phyloP scores from a whole-genome alignment of 2,797 vertebrate species.

The Rhinogobio ventralis region DNA sequence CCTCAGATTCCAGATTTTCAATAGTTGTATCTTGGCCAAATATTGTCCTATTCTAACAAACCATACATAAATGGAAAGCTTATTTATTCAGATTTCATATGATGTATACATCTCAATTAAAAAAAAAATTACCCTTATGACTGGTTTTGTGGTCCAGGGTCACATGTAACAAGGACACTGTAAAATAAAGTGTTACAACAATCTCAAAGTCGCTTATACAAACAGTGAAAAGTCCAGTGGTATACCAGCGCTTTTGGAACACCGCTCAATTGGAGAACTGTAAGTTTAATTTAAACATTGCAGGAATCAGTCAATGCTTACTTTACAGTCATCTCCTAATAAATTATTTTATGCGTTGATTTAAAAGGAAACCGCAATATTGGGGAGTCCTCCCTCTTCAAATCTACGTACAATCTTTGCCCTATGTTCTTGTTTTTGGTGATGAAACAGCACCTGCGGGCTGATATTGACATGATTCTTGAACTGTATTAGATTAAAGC shows the following conservation, averaged over 20 bases:
- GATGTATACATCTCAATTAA: no score
- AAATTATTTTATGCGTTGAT: not conserved
- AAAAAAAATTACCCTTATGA: no score
- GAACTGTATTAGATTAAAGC: constrained; percentile 46
- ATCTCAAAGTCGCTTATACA: not conserved
- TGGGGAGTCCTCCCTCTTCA: not conserved
- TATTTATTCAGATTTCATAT: no score
- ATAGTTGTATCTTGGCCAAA: no score
- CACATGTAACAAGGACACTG: no score
- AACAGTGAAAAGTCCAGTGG: not conserved
- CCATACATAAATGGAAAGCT: no score
- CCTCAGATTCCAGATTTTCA: no score
- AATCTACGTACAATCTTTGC: not conserved
- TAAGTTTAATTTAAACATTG: not conserved
- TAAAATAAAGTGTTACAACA: no score
- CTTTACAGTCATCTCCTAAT: not conserved
- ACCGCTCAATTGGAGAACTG: not conserved
- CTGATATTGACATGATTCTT: constrained; percentile 38
- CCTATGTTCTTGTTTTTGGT: constrained; percentile 11
- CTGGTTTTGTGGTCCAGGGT: no score
- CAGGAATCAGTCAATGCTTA: not conserved
- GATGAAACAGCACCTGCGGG: constrained; percentile 26
- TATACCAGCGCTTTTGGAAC: not conserved
- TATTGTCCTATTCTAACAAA: no score
- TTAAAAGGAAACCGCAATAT: not conserved